Conservation (phyloP, 2,113 vertebrate genomes). For the Myrmophylax atrothorax region DNA sequence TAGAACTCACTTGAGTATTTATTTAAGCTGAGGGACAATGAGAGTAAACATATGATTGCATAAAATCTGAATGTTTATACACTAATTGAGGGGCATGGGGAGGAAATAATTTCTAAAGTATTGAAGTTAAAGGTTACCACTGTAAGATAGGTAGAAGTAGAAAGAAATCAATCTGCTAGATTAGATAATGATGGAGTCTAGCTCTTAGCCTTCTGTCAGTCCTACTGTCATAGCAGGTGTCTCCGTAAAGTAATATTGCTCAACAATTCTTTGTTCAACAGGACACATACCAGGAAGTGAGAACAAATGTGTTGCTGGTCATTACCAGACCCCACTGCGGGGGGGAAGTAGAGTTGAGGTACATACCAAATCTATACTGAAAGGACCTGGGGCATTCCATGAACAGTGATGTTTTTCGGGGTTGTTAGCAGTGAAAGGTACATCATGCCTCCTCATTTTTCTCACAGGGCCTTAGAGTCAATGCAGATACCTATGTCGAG, state of each 20-base stretch:
- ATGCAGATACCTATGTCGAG: no score
- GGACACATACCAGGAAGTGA: background rate
- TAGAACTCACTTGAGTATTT: background rate
- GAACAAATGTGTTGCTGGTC: background rate
- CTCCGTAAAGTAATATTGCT: background rate
- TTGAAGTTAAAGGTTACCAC: background rate
- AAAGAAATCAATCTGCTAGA: background rate
- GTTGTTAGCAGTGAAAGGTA: no score
- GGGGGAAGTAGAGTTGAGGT: background rate
- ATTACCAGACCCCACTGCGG: background rate
- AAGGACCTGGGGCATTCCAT: background rate
- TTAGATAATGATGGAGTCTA: background rate
- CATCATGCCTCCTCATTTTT: no score
- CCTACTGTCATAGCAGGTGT: background rate
- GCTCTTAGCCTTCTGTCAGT: background rate
- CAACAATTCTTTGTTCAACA: background rate
- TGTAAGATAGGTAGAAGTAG: background rate
- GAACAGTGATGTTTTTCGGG: background rate
- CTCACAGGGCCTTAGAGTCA: no score
- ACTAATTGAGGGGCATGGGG: background rate
- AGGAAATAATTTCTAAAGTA: background rate
- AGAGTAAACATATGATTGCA: background rate
- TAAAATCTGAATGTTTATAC: background rate
- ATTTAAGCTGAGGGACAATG: background rate
- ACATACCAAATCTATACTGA: background rate